Evolutionary conservation across 2,113 vertebrate species (phyloP), one percentile per base, ranked within the genome.

Genomic region (Peromyscus polionotus): DNA sequence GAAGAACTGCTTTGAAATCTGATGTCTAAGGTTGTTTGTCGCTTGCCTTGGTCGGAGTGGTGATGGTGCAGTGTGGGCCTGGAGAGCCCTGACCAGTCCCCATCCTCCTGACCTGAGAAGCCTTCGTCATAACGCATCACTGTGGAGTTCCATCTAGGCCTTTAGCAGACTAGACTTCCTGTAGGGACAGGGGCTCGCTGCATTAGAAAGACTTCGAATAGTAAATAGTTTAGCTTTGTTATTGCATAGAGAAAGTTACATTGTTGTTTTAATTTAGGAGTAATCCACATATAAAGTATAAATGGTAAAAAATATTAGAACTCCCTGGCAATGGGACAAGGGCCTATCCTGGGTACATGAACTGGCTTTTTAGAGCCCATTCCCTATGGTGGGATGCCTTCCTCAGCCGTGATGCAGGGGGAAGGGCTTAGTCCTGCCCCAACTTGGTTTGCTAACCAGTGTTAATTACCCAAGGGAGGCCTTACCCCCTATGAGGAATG

Each of bases 181-280:
- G 28, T 61, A 24, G 81, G 36, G 51, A 6, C 3, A 8, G 26
- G 7, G 19, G 11, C 42, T 36, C 12, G 63, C 28, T 70, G 48
- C 9, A 16, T 67, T 91, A 92, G 68, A 88, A 91, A 17, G 54
- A 90, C 59, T 90, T 7, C 6, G 87, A 95, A 51, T 80, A 5
- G 59, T 90, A 93, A n/a, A 72, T 33, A 94, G 17, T 84, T 93
- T 70, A 91, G 73, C 4, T 90, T 63, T n/a, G 67, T 73, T 93
- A n/a, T 57, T 67, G 45, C 28, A 92, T 88, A 94, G 57, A 86
- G 89, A 91, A 42, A 73, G 54, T 95, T 36, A 19, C 83, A 59
- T 12, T 31, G 3, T 67, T 20, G 81, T 95, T 89, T 65, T 20
- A 63, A 75, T 57, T 79, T 80, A 93, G 10, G 80, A 59, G 28